Conservation (phyloP, 2,113 vertebrate genomes). For the Gallinago jamesoni region DNA sequence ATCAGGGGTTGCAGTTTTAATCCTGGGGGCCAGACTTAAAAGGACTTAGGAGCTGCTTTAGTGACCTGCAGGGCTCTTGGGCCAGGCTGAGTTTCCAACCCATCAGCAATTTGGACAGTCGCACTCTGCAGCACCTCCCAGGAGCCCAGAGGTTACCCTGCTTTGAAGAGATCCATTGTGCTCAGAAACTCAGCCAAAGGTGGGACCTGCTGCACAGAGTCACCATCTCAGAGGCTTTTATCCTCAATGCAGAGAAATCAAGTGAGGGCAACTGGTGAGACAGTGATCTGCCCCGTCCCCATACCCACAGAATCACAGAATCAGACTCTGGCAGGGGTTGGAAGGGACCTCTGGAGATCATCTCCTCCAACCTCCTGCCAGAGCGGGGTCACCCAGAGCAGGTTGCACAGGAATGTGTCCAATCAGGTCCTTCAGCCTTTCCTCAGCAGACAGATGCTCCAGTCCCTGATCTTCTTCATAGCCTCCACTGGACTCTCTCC, state of each 20-base stretch:
- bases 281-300: background rate
- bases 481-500: too few species aligned
- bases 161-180: background rate
- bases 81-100: background rate
- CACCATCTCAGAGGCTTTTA: background rate
- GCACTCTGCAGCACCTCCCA: background rate
- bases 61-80: background rate
- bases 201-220: background rate
- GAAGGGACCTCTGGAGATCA: background rate
- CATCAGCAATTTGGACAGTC: background rate
- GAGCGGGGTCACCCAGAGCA: background rate
- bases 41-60: background rate
- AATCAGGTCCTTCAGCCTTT: too few species aligned
- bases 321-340: background rate
- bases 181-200: background rate
- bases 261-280: background rate
- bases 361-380: background rate
- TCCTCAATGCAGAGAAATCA: background rate
- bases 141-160: background rate
- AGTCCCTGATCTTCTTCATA: too few species aligned
- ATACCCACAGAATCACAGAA: background rate
- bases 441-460: too few species aligned
- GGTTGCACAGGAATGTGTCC: background rate
- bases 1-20: background rate
- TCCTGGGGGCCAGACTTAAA: background rate